Evolutionary conservation across 2,888 invertebrate genomes (phyloP), one percentile per base, ranked within the genome.

Genomic region (Ophion ventricosus): DNA sequence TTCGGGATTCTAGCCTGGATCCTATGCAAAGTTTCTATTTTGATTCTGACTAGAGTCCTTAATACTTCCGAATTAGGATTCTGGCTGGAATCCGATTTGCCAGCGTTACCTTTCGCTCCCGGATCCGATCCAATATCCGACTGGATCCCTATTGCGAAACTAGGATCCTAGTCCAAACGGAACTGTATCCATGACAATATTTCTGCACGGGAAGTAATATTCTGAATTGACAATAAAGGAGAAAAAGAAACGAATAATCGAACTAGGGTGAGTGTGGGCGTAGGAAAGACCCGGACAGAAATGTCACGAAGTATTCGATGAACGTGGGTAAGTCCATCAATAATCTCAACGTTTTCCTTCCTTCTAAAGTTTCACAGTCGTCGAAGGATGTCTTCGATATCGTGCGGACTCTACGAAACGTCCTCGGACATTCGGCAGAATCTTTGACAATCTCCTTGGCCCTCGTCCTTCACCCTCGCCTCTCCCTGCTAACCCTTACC

Each of bases 321-420:
- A n/a, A 35, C 75, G 57, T 57, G 49, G 69, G 23, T 17, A 54
- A 59, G 17, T 43, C 59, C 69, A 63, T 64, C 70, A 70, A 76
- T 64, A 43, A 75, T 69, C n/a, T 26, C 43, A 64, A 73, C 40
- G n/a, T 29, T 29, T n/a, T 29, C 17, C 63, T 10, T n/a, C 57
- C 56, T 49, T 63, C 17, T 29, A 77, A 43, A 59, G 66, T 72
- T 66, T 82, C 69, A 72, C 75, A 64, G 59, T 66, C 59, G 57
- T 57, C 63, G 35, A 63, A 17, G 17, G 20, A 40, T 11, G 40
- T 49, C 35, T 64, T 20, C 54, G 14, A 23, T 66, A 8, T 11
- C 72, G 35, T 59, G 7, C 8, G 40, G 54, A 35, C 66, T 70
- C 54, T 11, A 2, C 8, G 26, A 26, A 29, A 59, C 66, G 7